Evolutionary conservation across 2,888 invertebrate genomes (phyloP), one percentile per base, ranked within the genome.

Genomic region (Eupithecia inturbata): DNA sequence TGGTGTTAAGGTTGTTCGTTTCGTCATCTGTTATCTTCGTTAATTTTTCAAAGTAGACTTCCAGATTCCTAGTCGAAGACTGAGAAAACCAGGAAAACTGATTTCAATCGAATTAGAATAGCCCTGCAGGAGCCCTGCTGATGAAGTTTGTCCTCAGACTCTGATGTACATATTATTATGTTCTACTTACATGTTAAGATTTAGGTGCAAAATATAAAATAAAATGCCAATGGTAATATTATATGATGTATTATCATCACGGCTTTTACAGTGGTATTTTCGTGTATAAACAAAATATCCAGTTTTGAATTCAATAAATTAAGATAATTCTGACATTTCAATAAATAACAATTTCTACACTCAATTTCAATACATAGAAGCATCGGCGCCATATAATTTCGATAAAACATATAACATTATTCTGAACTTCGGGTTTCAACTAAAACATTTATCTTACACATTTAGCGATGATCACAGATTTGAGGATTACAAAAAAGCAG

Each of bases 201-300:
- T 19, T 36, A 36, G 31, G 19, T 62, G 31, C 9, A 12, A 31
- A 7, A 31, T 62, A 31, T 28, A 33, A 73, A 94, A 93, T 92
- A 86, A 94, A 93, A 93, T 85, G 85, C 90, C 80, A 87, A 88
- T 91, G 1, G 49, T 92, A 93, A 92, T 94, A 92, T 92, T 94
- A 92, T 93, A 93, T 92, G 91, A 93, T 93, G 92, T 93, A 93
- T 84, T 91, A 94, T 94, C 94, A 94, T 94, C 94, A 94, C 94
- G 94, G 94, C 91, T 93, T 93, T 94, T 93, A 94, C 94, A 94
- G 92, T 94, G 92, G 93, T 93, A 92, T 91, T 92, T 87, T 92
- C 90, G 88, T 92, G 89, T 93, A 91, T 91, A 92, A 94, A 94
- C 92, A 93, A 93, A 93, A 92, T 91, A 92, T 92, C 91, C 93